Evolutionary conservation across 92 coral and sea anemone species (phyloP), one percentile per base, ranked within the genome.

Genomic region (Blastomussa wellsi): DNA sequence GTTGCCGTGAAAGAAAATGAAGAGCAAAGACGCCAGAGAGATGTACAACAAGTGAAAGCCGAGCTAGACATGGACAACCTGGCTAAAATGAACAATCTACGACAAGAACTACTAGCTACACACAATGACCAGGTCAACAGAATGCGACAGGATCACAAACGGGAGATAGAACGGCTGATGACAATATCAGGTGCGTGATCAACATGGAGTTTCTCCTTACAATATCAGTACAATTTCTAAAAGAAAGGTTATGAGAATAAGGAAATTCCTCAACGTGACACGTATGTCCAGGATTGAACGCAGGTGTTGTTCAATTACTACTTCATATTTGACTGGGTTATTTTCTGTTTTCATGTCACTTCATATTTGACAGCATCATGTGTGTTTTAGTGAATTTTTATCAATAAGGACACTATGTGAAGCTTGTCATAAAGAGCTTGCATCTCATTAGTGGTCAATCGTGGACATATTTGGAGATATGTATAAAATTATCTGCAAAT

Each of bases 61-160:
- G 83, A 90, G 73, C 78, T 87, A 36, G 93, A 94, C 82, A 89
- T 87, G 76, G 84, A 85, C 32, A 83, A 72, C 77, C 20, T 92
- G 65, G 91, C 91, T n/a, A 88, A 77, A 32, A 47, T 90, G 59
- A 92, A 90, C 86, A 88, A 75, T 64, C 78, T 75, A 36, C 91
- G 91, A 3, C 90, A 92, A 66, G 92, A 94, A 76, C 86, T 92
- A 66, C 82, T 82, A 24, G 79, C 80, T 37, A 74, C 90, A 17
- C 98, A 94, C 68, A 82, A 92, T 17, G 91, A 90, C 31, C 74
- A 90, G 38, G 87, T 96, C 29, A 90, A 91, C 82, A 92, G 94
- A 55, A 75, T 96, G 85, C 92, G 90, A 28, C 97, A 93, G 86
- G 94, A 93, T 13, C 98, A 96, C 81, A 92, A 92, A 84, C 93